Evolutionary conservation across 2,113 vertebrate genomes (phyloP).

Genomic region (Aphyosemion australe): DNA sequence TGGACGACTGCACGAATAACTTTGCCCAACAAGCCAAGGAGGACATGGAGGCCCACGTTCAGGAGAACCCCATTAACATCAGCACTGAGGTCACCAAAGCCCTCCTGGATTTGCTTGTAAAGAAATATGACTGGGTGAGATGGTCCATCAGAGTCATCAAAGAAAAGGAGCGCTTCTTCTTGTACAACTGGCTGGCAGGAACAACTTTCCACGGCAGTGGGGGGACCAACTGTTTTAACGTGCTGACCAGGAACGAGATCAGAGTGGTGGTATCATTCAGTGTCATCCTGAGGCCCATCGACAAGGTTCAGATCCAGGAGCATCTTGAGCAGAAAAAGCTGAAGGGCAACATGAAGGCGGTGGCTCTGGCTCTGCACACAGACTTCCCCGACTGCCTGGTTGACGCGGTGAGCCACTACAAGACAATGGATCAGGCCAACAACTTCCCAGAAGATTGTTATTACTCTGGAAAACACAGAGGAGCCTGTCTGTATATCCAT

Average conservation of each 20-base stretch:
- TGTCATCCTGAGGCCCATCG: constrained; percentile 68
- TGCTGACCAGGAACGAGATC: constrained; percentile 75
- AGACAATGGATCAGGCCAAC: constrained; percentile 78
- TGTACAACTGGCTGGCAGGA: constrained; percentile 82
- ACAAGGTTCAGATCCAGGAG: constrained; percentile 74
- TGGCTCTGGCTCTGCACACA: constrained; percentile 67
- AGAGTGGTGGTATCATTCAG: constrained; percentile 80
- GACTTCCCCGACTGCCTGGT: constrained; percentile 75
- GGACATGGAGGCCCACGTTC: constrained; percentile 70
- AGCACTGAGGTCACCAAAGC: constrained; percentile 63
- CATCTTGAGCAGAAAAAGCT: constrained; percentile 73
- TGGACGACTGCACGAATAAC: constrained; percentile 79
- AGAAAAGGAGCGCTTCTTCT: constrained; percentile 71
- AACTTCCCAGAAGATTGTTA: constrained; percentile 79
- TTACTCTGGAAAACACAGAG: constrained; percentile 77
- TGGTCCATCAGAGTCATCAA: constrained; percentile 80
- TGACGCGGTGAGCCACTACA: constrained; percentile 80
- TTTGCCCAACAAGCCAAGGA: constrained; percentile 78
- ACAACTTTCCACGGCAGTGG: constrained; percentile 78
- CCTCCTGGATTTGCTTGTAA: constrained; percentile 66
- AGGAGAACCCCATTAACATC: constrained; percentile 53
- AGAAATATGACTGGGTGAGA: constrained; percentile 82
- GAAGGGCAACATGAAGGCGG: constrained; percentile 76
- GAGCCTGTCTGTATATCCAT: constrained; percentile 76
- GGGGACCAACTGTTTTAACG: constrained; percentile 76